Base-by-base conservation (phyloP, 2,797 vertebrate genomes). In the Eospalax fontanierii region DNA sequence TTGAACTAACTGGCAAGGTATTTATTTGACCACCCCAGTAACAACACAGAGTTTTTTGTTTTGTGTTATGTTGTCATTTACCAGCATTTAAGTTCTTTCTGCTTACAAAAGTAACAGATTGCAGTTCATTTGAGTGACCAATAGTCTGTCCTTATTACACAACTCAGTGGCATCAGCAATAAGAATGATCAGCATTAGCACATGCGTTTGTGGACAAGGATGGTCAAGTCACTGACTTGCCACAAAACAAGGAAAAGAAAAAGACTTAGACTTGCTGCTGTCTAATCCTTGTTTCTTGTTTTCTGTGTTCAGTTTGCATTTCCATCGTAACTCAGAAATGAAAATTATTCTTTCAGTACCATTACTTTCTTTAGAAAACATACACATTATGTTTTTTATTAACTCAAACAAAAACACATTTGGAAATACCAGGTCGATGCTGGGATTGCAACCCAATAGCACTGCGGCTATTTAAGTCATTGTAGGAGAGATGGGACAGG, bases 301-400 rank as follows among this genome's bases (percentile, higher is more conserved):
- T 54, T 54, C 14, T 54, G 14, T 71, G 35, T 61, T 88, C 65
- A 73, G n/a, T 90, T 87, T 71, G n/a, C 26, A 93, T 89, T 96
- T 96, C 93, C n/a, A 33, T 71, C 28, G 35, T 78, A 82, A 46
- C 70, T 94, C 50, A 66, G 71, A 78, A 91, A 84, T 71, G 86
- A 91, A 94, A 81, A 78, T 59, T 90, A 12, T 65, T 85, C 73
- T 96, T 90, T 83, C 66, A n/a, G 18, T 89, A 68, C 79, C 43
- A 40, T 38, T 83, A 50, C 87, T 87, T 80, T 76, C 46, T 93
- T 71, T 83, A 76, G 76, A 94, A 91, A 85, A 76, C 28, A 10
- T 50, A 33, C 50, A 35, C 14, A 38, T 90, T 78, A 46, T 75
- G 46, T 82, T 82, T 93, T 95, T 33, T 81, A 24, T 94, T 61